Base-by-base conservation (phyloP, 2,888 invertebrate genomes). In the Tenthredo livida region DNA sequence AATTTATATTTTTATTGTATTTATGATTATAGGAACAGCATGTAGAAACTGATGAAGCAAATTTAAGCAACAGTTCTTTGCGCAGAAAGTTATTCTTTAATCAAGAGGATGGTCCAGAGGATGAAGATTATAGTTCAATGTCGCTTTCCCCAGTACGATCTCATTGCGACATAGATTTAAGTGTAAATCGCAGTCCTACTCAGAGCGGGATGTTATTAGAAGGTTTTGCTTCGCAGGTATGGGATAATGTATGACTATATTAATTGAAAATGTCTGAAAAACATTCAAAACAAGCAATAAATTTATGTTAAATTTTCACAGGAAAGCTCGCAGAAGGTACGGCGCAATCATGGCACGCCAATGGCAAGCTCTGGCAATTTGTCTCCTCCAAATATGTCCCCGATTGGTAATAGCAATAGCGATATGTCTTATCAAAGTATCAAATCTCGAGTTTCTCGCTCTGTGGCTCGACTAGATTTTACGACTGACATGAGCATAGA, bases 11-110 rank as follows among this genome's bases (percentile, higher is more conserved):
- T 0, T 67, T n/a, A 40, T 61, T 33, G 5, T 78, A 43, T 9
- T 72, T 86, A 37, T 40, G 33, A 67, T 85, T 82, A 5, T 47
- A 92, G 92, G 92, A 93, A 25, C 92, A 93, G 86, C 91, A 90
- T 85, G 86, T 86, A 9, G 93, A 93, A 3, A 89, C 54, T 70
- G 92, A 93, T 12, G 93, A 93, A 67, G 89, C 88, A 1, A 92
- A 92, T 88, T 89, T 87, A 15, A 92, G 92, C 83, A 93, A 91
- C 82, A 91, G 86, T 88, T 93, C 93, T 3, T 85, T 93, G 29
- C 89, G 93, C 47, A 89, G 93, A 87, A 93, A 93, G 85, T 89
- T 93, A 77, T 92, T 93, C 78, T 90, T 90, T 40, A 90, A 91
- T 85, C 87, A 91, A 54, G 89, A 91, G 12, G 90, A 92, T 21